Evolutionary conservation across 1,140 invertebrate species (phyloP).

Genomic region (Drosophila kohkoa): DNA sequence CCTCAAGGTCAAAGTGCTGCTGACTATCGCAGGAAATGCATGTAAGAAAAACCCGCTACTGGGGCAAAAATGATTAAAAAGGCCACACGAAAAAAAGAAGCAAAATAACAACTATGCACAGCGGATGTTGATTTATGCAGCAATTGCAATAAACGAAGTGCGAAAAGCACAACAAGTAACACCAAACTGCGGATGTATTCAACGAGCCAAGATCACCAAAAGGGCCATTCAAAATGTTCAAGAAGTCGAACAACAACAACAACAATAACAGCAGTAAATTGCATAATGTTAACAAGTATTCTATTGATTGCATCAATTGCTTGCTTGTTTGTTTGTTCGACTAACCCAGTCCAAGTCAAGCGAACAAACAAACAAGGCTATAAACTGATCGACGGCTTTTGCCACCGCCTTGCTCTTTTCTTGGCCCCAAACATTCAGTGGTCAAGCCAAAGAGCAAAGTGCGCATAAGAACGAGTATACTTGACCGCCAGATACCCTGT

Average conservation of each 20-base stretch:
- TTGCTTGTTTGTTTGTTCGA: conserved; percentile 14
- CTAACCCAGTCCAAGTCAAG: neutral
- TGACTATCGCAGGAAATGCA: conserved; percentile 67
- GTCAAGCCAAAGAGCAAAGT: neutral
- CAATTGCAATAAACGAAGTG: conserved; percentile 59
- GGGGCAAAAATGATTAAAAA: conserved; percentile 56
- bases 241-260: neutral
- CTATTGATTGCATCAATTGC: conserved; percentile 42
- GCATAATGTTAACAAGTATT: conserved; percentile 46
- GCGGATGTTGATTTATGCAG: conserved; percentile 70
- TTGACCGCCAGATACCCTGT: neutral
- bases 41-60: conserved; percentile 59
- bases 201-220: conserved; percentile 43
- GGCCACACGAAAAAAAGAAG: conserved; percentile 14
- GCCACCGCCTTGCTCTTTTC: neutral
- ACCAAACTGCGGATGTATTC: conserved; percentile 54
- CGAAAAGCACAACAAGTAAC: conserved; percentile 34
- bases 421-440: neutral
- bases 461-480: neutral
- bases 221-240: conserved; percentile 6
- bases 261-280: conserved; percentile 18
- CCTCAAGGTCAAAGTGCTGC: conserved; percentile 50
- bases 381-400: conserved; percentile 4
- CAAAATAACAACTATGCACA: conserved; percentile 4
- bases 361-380: neutral